phyloP scores from a whole-genome alignment of 2,113 vertebrate species.

The Menidia beryllina region DNA sequence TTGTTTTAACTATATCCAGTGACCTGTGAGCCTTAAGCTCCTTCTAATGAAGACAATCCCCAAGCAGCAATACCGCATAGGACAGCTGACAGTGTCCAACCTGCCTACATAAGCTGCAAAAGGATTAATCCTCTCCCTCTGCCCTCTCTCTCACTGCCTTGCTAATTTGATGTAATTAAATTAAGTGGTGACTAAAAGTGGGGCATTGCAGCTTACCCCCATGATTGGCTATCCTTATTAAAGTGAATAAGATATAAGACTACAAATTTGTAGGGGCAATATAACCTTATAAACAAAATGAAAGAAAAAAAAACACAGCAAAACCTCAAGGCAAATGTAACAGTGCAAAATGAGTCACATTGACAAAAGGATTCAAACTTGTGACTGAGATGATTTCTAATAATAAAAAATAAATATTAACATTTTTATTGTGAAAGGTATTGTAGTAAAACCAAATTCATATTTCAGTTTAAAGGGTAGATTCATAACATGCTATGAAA shows the following conservation, averaged over 20 bases:
- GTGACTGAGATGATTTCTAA: slow-evolving; percentile 4
- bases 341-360: slow-evolving; percentile 24
- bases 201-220: slow-evolving; percentile 58
- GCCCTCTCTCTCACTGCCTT: slow-evolving; percentile 39
- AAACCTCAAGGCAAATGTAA: slow-evolving; percentile 33
- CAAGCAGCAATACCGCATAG: slow-evolving; percentile 53
- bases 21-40: slow-evolving; percentile 71
- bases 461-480: background rate
- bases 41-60: slow-evolving; percentile 72
- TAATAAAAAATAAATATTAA: background rate
- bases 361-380: too few species aligned
- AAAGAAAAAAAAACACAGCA: slow-evolving; percentile 21
- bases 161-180: slow-evolving; percentile 80
- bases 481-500: background rate
- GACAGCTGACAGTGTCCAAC: slow-evolving; percentile 71
- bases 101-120: slow-evolving; percentile 70
- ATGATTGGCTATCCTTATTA: slow-evolving; percentile 71
- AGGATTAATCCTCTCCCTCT: slow-evolving; percentile 58
- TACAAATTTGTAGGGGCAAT: slow-evolving; percentile 45
- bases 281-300: slow-evolving; percentile 48
- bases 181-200: slow-evolving; percentile 73
- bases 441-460: background rate
- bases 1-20: slow-evolving; percentile 71
- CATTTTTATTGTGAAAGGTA: background rate
- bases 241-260: slow-evolving; percentile 43